These are phyloP conservation scores for Pocillopora meandrina DNA, from an alignment of 92 coral and sea anemone species.

Conservation along the genomic window DNA sequence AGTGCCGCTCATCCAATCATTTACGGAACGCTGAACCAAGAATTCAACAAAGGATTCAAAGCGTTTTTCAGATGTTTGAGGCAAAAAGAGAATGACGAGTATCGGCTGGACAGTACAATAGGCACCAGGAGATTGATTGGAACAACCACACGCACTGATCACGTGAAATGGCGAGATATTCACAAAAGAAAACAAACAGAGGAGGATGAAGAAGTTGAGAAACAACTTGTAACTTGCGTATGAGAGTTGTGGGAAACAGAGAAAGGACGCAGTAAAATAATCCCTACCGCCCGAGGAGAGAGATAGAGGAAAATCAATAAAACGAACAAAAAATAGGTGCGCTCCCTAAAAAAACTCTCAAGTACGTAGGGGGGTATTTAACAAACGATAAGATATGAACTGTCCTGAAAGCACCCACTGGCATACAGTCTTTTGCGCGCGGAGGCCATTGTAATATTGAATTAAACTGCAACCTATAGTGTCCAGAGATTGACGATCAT, in stretches of 20 bases:
- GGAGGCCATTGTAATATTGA: too few relatives aligned
- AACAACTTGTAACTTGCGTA: not conserved
- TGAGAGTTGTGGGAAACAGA: not conserved
- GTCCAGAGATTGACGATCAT: too few relatives aligned
- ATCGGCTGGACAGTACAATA: not conserved
- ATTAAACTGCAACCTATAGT: too few relatives aligned
- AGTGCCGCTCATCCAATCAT: slow-evolving; percentile 93
- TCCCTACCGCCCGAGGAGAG: too few relatives aligned
- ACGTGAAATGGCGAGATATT: not conserved
- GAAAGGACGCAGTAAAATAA: too few relatives aligned
- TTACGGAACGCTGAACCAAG: slow-evolving; percentile 82
- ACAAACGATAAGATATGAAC: too few relatives aligned
- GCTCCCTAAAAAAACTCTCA: too few relatives aligned
- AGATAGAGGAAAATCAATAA: too few relatives aligned
- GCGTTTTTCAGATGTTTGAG: slow-evolving; percentile 10
- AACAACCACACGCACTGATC: not conserved
- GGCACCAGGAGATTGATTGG: not conserved
- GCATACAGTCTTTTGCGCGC: too few relatives aligned
- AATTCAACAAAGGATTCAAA: slow-evolving; percentile 72
- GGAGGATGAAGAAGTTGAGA: not conserved
- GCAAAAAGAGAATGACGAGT: not conserved
- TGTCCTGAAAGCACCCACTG: too few relatives aligned
- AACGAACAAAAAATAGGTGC: too few relatives aligned
- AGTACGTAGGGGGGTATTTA: too few relatives aligned
- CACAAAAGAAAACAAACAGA: not conserved